Base-by-base conservation (phyloP, 1,140 invertebrate genomes). In the Lordiphosa mommai region DNA sequence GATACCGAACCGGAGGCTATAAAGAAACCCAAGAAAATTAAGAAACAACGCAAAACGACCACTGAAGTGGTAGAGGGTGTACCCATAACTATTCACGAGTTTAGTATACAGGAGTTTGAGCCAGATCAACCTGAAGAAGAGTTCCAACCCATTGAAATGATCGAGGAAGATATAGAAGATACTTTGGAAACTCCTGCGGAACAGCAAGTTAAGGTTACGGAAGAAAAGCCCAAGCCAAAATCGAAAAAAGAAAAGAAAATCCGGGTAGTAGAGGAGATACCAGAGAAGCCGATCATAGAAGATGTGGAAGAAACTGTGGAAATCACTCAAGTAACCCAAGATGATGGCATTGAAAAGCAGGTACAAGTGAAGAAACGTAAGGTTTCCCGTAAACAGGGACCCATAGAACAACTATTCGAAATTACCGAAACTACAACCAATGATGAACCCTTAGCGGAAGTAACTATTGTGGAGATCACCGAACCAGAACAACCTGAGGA, bases 361-460 rank as follows among this genome's bases (percentile, higher is more conserved):
- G 36, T 76, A 27, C 37, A 60, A 46, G 37, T 76, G 2, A 63
- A 57, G 34, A 84, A 65, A 9, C 73, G 73, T n/a, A 84, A 65
- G 43, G 14, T 84, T 4, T 20, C 47, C 2, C 50, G 68, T 1
- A 84, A 72, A 17, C 73, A 77, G 2, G 82, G 82, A 17, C 53
- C 49, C 2, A 82, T 63, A 2, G 82, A 86, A 61, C 84, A 86
- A 29, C 6, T 86, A 2, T 82, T 86, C 12, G 82, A 86, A 16
- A 85, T 80, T 1, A 79, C 88, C 66, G 89, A 90, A 43, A 60
- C 86, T 23, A 77, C 76, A 12, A 74, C 90, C 51, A 53, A 67
- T 37, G 61, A 69, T 34, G 85, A 89, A 50, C 38, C 20, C 3
- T 6, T 56, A 7, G 10, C 50, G 40, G 72, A 86, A 23, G 61